A percentile compares a stretch with the other conserved stretches of the same genome.
Conservation (phyloP, 2,113 vertebrate species). For the Hipposideros armiger region DNA sequence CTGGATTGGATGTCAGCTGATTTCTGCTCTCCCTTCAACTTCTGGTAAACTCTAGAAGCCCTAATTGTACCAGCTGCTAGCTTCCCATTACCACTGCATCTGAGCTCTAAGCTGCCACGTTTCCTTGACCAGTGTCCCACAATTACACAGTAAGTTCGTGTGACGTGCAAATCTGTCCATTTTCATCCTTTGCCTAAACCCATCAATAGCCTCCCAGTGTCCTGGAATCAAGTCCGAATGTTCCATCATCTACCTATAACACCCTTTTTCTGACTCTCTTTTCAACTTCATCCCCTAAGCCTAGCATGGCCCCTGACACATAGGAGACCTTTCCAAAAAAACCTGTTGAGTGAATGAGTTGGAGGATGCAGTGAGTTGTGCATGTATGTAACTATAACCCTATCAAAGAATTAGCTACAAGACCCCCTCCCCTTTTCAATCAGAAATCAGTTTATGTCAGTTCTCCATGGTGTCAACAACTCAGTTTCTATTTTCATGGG, state of each 20-base stretch:
- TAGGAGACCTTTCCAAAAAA: neutral
- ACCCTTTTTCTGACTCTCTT: neutral
- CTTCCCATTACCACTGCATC: accelerated
- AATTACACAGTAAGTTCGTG: neutral
- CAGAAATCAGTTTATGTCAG: neutral
- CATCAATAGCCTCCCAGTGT: neutral
- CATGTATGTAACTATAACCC: neutral
- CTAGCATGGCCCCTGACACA: too few species aligned
- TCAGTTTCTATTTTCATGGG: slow-evolving; percentile 1
- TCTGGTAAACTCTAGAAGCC: neutral
- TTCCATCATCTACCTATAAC: neutral
- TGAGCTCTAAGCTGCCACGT: accelerated
- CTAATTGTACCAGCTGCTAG: neutral
- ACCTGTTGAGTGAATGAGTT: neutral
- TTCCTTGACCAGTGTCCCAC: accelerated
- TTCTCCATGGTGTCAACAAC: neutral
- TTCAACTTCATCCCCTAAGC: neutral
- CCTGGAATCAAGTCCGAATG: neutral
- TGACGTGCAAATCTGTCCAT: neutral
- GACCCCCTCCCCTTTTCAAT: neutral
- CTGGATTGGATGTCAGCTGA: neutral
- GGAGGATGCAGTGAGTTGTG: neutral
- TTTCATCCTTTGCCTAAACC: neutral
- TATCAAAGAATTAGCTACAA: neutral
- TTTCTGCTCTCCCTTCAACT: neutral